Percentiles rank a stretch among this genome's conserved stretches.
Evolutionary conservation across 1,140 invertebrate species (phyloP).

Genomic region (Heliconius nattereri): DNA sequence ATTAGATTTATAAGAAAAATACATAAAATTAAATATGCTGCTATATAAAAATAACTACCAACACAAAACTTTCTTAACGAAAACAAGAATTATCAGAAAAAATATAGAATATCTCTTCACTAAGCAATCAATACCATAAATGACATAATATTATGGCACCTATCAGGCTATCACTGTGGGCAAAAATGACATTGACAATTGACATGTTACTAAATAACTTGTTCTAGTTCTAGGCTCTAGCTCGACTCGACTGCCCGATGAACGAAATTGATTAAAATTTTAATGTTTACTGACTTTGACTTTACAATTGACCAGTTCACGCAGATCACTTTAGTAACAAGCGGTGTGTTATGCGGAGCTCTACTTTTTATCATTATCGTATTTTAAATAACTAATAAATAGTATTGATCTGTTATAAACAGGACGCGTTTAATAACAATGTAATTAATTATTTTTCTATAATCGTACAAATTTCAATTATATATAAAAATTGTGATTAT

Average conservation of each 20-base stretch:
- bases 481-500: not conserved
- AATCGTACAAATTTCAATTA: not conserved
- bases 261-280: not conserved
- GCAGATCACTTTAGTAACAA: not conserved
- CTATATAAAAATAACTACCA: too few species aligned
- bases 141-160: not conserved
- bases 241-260: not conserved
- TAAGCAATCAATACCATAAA: too few species aligned
- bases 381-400: constrained; percentile 2
- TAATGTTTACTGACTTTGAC: not conserved
- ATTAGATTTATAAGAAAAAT: too few species aligned
- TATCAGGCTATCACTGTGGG: too few species aligned
- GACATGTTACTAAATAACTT: not conserved
- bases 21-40: too few species aligned
- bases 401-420: not conserved
- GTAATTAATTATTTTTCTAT: constrained; percentile 3
- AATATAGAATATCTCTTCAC: too few species aligned
- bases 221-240: constrained; percentile 3
- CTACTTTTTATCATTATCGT: not conserved
- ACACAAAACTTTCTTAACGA: too few species aligned
- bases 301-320: not conserved
- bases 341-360: not conserved
- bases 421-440: not conserved
- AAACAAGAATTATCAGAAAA: too few species aligned
- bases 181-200: constrained; percentile 5